phyloP scores from a whole-genome alignment of 2,113 vertebrate species.

The Bos javanicus region DNA sequence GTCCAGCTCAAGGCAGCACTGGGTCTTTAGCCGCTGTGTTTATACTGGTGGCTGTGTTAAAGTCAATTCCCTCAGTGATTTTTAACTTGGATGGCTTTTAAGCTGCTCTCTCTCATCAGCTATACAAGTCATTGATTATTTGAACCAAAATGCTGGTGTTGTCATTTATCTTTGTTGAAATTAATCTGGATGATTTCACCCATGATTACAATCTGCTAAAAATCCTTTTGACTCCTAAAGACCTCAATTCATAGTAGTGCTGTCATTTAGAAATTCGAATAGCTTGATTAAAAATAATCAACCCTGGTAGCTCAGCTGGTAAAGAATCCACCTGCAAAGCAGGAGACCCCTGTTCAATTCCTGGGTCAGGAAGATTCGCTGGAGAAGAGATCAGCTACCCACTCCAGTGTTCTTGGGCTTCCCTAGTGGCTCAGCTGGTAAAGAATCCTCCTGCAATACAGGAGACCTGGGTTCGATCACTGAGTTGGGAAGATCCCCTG shows the following conservation, averaged over 20 bases:
- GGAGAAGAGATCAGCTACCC: not conserved
- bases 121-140: constrained; percentile 26
- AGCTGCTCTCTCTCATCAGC: not conserved
- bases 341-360: not conserved
- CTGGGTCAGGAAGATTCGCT: not conserved
- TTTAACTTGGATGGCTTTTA: not conserved
- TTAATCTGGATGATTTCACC: constrained; percentile 31
- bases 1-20: not conserved
- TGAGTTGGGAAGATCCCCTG: not conserved
- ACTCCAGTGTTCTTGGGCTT: not conserved
- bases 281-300: not conserved
- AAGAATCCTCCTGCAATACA: not conserved
- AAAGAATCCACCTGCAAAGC: not conserved
- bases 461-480: not conserved
- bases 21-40: not conserved
- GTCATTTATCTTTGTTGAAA: constrained; percentile 53
- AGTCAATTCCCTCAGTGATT: not conserved
- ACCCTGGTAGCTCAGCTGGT: not conserved
- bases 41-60: not conserved
- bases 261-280: not conserved
- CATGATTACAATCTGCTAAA: constrained; percentile 46
- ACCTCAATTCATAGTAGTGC: not conserved
- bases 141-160: constrained; percentile 8
- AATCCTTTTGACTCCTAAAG: constrained; percentile 39
- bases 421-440: not conserved